Conservation (phyloP, 2,888 invertebrate species). For the Nomada hirtipes region DNA sequence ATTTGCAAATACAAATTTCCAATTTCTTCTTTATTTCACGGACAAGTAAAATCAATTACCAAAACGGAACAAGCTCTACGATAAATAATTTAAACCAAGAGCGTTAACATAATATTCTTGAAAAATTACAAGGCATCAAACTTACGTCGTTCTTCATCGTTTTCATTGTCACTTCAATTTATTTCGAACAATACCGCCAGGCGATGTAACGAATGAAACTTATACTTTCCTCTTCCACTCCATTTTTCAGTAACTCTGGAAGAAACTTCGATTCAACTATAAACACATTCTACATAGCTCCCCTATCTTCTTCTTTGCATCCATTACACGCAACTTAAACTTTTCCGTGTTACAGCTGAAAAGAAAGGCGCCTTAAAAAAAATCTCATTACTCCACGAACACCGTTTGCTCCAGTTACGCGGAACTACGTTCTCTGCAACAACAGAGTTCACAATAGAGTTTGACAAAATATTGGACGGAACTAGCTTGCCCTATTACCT, state of each 20-base stretch:
- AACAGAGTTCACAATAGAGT: constrained; percentile 15
- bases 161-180: no score
- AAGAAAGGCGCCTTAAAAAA: background rate
- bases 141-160: background rate
- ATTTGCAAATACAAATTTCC: no score
- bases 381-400: constrained; percentile 11
- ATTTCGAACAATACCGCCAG: background rate
- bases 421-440: background rate
- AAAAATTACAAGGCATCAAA: background rate
- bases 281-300: constrained; percentile 1
- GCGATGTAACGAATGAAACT: background rate
- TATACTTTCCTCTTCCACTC: background rate
- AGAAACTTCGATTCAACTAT: background rate
- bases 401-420: constrained; percentile 4
- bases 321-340: constrained; percentile 14
- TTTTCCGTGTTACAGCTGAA: background rate
- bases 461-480: constrained; percentile 12
- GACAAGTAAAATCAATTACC: no score
- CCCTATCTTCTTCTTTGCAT: background rate
- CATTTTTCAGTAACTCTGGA: background rate
- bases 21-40: no score
- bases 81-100: no score
- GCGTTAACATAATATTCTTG: no score
- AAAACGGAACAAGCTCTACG: no score
- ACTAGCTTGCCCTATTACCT: background rate